Base-by-base conservation (phyloP, 2,888 invertebrate genomes). In the Polydrusus tereticollis region DNA sequence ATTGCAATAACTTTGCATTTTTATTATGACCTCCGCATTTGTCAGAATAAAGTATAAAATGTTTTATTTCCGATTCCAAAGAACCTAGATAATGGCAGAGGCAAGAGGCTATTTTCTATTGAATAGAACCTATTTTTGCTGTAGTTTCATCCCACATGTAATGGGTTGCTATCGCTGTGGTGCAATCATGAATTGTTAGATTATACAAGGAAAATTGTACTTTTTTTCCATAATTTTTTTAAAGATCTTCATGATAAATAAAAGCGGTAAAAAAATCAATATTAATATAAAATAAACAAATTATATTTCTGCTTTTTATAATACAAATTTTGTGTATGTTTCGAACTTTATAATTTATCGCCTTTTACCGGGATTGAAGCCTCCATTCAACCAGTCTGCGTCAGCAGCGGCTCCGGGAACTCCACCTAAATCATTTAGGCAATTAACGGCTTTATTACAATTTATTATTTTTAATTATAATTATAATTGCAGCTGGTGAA, bases 301-400 rank as follows among this genome's bases (percentile, higher is more conserved):
- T 16, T 55, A 29, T 55, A 55, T 55, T 55, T 16, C n/a, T 55
- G 26, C 29, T 16, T 12, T 52, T 16, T 33, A 10, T 29, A 10
- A 29, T 55, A 55, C 29, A 55, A 29, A 23, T 52, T 29, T 26
- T 29, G 3, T 29, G 6, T 16, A 16, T 29, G 21, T 16, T 8
- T 12, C 20, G 20, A 16, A 8, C 4, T 29, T n/a, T 26, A 14
- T 41, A 60, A 5, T 33, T 58, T 67, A 59, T 68, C 59, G 84
- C 6, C 84, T 75, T 75, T 80, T 79, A 10, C 78, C 78, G 23
- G 78, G 78, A 26, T 57, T 75, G 26, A 68, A 74, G 6, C 76
- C 78, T 6, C 75, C 66, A 55, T 69, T 72, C 20, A 77, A 60
- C 77, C 75, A 78, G 33, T 76, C 78, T 21, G 65, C 75, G 45